Base-by-base conservation (phyloP, 2,888 invertebrate species). In the Theretra japonica region DNA sequence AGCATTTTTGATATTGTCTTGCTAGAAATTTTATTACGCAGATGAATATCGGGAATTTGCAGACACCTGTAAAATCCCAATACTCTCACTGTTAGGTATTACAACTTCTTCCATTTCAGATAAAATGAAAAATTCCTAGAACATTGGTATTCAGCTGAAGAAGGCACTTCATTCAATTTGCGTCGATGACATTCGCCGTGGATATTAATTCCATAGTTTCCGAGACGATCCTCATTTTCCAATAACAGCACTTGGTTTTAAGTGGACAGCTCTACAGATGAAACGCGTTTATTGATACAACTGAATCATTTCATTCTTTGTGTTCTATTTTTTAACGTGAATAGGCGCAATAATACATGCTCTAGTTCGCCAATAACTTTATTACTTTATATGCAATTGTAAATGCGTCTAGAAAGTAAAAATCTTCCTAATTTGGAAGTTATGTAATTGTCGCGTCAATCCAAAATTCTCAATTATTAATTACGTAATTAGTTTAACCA, bases 221-320 rank as follows among this genome's bases (percentile, higher is more conserved):
- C 30, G 30, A 28, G 28, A 53, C 25, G 19, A 4, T 25, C 7
- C 11, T 25, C 11, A 30, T 70, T 70, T 56, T 62, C 23, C 23
- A 53, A 70, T 70, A 65, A 70, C 19, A 56, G n/a, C 70, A 65
- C 62, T 62, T 65, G 19, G 50, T 33, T 62, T 48, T 70, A 70
- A 70, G 30, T 53, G 62, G 33, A 41, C 30, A 33, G 62, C 23
- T 59, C 7, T 23, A 53, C 53, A 53, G 53, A 19, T 53, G 53
- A 53, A 53, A 53, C 53, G 19, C 53, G n/a, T 53, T 53, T 53
- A 53, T 53, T 53, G 53, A 53, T 53, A n/a, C 53, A 53, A 53
- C 7, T 53, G 53, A 53, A 53, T 17, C n/a, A n/a, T 53, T 58
- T 58, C 15, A 23, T 58, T 23, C 58, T 8, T 23, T 58, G 8